phyloP scores from a whole-genome alignment of 2,888 invertebrate genomes.

The Drosophila ezoana region DNA sequence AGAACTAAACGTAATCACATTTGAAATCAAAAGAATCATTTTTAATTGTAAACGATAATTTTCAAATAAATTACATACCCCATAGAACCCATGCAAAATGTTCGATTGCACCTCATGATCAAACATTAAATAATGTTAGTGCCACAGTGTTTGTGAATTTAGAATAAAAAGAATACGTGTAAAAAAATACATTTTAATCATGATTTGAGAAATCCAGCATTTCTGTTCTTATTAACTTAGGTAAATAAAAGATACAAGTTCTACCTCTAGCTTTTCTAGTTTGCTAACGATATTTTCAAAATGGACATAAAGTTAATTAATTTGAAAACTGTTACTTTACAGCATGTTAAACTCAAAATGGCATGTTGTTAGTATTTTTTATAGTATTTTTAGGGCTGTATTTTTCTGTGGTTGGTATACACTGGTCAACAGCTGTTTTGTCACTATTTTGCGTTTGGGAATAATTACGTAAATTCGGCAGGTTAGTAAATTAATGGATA shows the following conservation, averaged over 20 bases:
- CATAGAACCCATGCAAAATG: conserved; percentile 24
- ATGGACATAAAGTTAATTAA: not conserved
- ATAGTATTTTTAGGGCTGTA: conserved; percentile 10
- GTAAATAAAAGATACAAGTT: not conserved
- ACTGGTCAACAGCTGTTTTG: conserved; percentile 49
- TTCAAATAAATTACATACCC: conserved; percentile 38
- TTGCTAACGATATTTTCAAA: not conserved
- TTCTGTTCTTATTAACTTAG: too few species aligned
- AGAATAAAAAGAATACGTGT: conserved; percentile 54
- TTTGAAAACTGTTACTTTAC: not conserved
- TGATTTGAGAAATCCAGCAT: conserved; percentile 40
- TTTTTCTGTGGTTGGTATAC: conserved; percentile 28
- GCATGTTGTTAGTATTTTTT: conserved; percentile 6
- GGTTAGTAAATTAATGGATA: conserved; percentile 63
- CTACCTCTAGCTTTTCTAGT: not conserved
- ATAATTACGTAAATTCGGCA: conserved; percentile 77
- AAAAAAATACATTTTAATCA: conserved; percentile 52
- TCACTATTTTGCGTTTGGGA: conserved; percentile 43
- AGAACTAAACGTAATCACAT: conserved; percentile 42
- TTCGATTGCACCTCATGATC: conserved; percentile 66
- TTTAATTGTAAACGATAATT: conserved; percentile 28
- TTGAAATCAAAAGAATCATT: conserved; percentile 32
- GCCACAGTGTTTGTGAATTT: conserved; percentile 74
- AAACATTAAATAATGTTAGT: conserved; percentile 65
- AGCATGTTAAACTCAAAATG: not conserved